Conservation (phyloP, 2,888 invertebrate genomes). For the Phytoseiulus persimilis region DNA sequence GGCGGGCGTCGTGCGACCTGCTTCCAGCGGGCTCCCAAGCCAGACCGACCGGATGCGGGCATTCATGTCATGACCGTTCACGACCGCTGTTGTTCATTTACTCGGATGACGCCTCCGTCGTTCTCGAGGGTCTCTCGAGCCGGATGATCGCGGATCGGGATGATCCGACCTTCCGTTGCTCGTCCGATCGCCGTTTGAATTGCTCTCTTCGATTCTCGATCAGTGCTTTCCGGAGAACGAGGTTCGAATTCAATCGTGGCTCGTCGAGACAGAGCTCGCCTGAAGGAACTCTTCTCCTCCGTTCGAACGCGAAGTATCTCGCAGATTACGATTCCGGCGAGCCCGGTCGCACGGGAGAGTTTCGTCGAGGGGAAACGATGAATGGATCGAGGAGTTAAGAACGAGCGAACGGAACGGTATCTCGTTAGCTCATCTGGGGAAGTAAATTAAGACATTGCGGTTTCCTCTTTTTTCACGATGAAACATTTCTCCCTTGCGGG, state of each 20-base stretch:
- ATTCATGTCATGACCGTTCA: background rate
- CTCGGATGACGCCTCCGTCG: background rate
- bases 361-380: background rate
- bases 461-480: background rate
- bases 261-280: too few species aligned
- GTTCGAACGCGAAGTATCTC: background rate
- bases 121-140: background rate
- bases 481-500: background rate
- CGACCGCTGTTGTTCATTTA: background rate
- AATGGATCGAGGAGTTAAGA: background rate
- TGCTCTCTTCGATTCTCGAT: too few species aligned
- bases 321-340: background rate
- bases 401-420: background rate
- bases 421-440: background rate
- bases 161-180: background rate
- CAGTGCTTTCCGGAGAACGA: too few species aligned
- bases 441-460: constrained; percentile 5
- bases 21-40: background rate
- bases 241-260: too few species aligned
- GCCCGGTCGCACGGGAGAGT: background rate
- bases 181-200: too few species aligned
- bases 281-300: background rate
- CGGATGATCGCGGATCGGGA: background rate
- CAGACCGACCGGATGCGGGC: background rate
- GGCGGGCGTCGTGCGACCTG: background rate